Base-by-base conservation (phyloP, 2,113 vertebrate species). In the Syngnathus scovelli region DNA sequence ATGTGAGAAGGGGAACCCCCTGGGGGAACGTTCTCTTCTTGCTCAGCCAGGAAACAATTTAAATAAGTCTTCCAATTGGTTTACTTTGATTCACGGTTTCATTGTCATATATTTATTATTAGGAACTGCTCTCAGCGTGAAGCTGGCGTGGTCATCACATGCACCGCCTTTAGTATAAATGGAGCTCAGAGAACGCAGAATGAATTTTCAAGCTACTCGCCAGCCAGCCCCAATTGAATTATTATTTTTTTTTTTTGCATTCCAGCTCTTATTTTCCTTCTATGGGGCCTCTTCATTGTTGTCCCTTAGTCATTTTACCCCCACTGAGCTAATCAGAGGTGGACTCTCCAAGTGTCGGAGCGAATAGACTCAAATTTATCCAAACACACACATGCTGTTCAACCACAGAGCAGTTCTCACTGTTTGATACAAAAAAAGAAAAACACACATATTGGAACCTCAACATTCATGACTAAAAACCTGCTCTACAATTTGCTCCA, bases 291-390 rank as follows among this genome's bases (percentile, higher is more conserved):
- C 67, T 76, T 73, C 83, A 75, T 70, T 48, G 61, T 21, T 52
- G 54, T 78, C 69, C 66, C 69, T 81, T 69, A 76, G 64, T 76
- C 70, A 74, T 76, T 80, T 70, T 66, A 63, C 72, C 82, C 81
- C 78, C 61, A 61, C 80, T 63, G 84, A 77, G 87, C 79, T 85
- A 84, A 85, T 84, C 81, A 82, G 72, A 75, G 78, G 70, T 79
- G 59, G 77, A 82, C 48, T 67, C 60, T 54, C 23, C 61, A 74
- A 71, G 63, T 75, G 67, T 75, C 3, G 27, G 27, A 33, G 27
- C 27, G 66, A 71, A 33, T 61, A 82, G 70, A 52, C 77, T 80
- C 39, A 68, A 75, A 80, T 83, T 72, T 80, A 55, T 78, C 66
- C 71, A 75, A 81, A 80, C 67, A 77, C 64, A 70, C 75, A 72